Evolutionary conservation across 2,113 vertebrate species (phyloP), one percentile per base, ranked within the genome.

Genomic region (Jacana jacana): DNA sequence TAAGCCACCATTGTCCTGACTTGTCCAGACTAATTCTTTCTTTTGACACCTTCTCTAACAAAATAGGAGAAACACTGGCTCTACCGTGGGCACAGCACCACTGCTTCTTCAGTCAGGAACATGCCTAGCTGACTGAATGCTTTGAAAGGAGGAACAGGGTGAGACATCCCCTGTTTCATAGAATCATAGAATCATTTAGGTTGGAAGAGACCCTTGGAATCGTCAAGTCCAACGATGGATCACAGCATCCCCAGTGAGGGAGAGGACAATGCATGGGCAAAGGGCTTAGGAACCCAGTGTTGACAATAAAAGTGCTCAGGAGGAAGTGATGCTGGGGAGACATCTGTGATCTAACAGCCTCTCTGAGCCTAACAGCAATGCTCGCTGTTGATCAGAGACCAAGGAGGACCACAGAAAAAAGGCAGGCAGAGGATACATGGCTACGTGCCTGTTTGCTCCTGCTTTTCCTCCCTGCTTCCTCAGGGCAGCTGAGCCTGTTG

Each of bases 41-140:
- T 84, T 82, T 46, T 77, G 75, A 78, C 30, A 77, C 6, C 27
- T 91, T 24, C 30, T 25, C 40, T 78, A 46, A 84, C 5, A 35
- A 70, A 75, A 84, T 0, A 3, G 30, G 23, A 66, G 52, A 73
- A 91, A 84, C 2, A 2, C 10, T 31, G 16, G 18, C 42, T 84
- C 46, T 33, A 42, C 57, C 1, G 0, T 2, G 22, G 75, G 54
- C 23, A 68, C 33, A 64, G 8, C 0, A 0, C 33, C 7, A 10
- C 48, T 68, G 60, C 55, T 55, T 23, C 61, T 78, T 71, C 12
- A 4, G 16, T 46, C 8, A 0, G 71, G 64, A 86, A 40, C 81
- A 37, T 10, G 55, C 37, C 58, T 49, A 19, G 46, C 40, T 2
- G 4, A 76, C 37, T 52, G 66, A 83, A 69, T 17, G 16, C 28